These are phyloP conservation scores for Drosophila yooni DNA, from an alignment of 2,888 invertebrate species.

Conservation along the genomic window DNA sequence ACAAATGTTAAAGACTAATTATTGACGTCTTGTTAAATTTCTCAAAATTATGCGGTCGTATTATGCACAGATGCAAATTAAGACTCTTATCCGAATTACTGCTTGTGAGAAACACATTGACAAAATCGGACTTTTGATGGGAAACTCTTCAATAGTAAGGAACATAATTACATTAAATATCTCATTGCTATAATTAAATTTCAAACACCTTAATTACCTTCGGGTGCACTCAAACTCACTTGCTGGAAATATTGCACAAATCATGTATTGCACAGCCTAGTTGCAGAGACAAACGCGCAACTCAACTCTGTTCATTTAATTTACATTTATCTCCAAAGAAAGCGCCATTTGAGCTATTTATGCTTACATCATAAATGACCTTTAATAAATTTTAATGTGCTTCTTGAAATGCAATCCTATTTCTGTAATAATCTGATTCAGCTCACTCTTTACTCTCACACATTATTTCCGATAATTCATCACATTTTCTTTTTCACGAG, in stretches of 20 bases:
- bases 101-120: background rate
- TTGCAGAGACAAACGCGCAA: no score
- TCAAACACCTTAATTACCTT: background rate
- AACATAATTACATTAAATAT: background rate
- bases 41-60: background rate
- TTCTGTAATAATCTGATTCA: background rate
- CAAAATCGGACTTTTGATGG: background rate
- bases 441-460: background rate
- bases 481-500: background rate
- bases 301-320: background rate
- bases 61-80: background rate
- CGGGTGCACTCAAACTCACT: background rate
- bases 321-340: background rate
- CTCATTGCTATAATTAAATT: background rate
- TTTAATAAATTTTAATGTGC: background rate
- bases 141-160: background rate
- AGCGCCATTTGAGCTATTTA: background rate
- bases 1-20: background rate
- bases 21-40: background rate
- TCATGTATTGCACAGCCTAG: background rate
- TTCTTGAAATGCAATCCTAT: no score
- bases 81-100: background rate
- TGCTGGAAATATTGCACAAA: background rate
- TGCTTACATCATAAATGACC: background rate
- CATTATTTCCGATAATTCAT: conserved; percentile 2